Evolutionary conservation across 2,888 invertebrate genomes (phyloP), one percentile per base, ranked within the genome.

Genomic region (Lucinisca nassula): DNA sequence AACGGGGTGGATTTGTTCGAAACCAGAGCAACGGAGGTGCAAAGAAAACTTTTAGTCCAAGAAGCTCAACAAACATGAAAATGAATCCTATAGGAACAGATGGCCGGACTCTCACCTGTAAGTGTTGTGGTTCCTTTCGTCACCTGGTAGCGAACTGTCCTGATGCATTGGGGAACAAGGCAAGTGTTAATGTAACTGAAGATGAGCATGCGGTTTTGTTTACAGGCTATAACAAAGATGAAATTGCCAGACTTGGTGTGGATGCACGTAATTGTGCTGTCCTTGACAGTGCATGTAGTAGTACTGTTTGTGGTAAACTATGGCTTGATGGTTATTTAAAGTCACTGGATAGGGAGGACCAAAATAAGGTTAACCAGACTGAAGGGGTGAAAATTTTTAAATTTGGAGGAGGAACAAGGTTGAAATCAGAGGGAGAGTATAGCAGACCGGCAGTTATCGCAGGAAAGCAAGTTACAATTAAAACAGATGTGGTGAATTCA

Each of bases 111-210:
- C 40, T 90, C 21, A 84, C 76, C 27, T 88, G 90, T 76, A 75
- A 27, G 55, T 82, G 81, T 30, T 90, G 88, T 76, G 86, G 85
- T 8, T 88, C 88, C 10, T 88, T 40, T 80, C 40, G 85, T 17
- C 88, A 90, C 79, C 30, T 85, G 6, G 17, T 90, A 35, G 73
- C 83, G 38, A 32, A 81, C 24, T 90, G 90, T 3, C 37, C 37
- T 10, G 49, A 37, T 21, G 70, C n/a, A n/a, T n/a, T n/a, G n/a
- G n/a, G 70, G 14, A 84, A 73, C n/a, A 55, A 81, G 73, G 38
- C 10, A 30, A 49, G 76, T n/a, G 37, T 17, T n/a, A 67, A 76
- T 21, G 24, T 40, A 21, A 35, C 38, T n/a, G 24, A 14, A 21
- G 80, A 85, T 35, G 86, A 82, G 38, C 67, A 87, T 30, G 49